A percentile compares a stretch with the other conserved stretches of the same genome.
These are phyloP conservation scores for Catharus bicknelli DNA, from an alignment of 2,113 vertebrate species.

Conservation along the genomic window DNA sequence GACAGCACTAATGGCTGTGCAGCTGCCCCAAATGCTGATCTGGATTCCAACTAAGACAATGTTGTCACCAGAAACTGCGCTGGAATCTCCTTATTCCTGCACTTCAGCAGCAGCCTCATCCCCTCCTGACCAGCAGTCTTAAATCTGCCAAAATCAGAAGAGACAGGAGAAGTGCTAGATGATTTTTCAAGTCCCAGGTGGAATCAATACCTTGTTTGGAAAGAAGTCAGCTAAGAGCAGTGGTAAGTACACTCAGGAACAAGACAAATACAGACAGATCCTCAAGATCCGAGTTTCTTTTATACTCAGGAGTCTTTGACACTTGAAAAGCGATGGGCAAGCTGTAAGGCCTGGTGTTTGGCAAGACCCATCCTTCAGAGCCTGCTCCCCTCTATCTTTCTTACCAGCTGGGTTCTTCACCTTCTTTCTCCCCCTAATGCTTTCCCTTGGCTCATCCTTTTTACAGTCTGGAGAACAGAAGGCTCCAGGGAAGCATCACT, in stretches of 20 bases:
- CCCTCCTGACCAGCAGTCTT: neutral
- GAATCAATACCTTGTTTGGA: neutral
- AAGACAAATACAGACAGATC: neutral
- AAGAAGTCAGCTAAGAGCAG: neutral
- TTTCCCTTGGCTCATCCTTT: neutral
- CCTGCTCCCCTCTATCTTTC: neutral
- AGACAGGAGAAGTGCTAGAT: neutral
- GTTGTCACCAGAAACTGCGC: neutral
- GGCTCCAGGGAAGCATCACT: neutral
- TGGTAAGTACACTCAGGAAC: neutral
- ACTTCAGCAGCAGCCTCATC: neutral
- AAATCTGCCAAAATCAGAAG: neutral
- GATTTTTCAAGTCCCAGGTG: neutral
- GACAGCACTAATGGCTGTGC: neutral
- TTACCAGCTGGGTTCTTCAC: neutral
- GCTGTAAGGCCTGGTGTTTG: neutral
- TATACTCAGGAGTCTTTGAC: accelerated
- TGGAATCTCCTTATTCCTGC: neutral
- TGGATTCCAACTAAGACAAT: neutral
- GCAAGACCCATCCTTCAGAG: neutral
- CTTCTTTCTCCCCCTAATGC: neutral
- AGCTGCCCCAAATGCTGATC: neutral
- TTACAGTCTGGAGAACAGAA: neutral
- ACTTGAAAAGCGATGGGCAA: neutral
- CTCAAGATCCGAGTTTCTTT: neutral